Base-by-base conservation (phyloP, 2,797 vertebrate species). In the Vireo griseus region DNA sequence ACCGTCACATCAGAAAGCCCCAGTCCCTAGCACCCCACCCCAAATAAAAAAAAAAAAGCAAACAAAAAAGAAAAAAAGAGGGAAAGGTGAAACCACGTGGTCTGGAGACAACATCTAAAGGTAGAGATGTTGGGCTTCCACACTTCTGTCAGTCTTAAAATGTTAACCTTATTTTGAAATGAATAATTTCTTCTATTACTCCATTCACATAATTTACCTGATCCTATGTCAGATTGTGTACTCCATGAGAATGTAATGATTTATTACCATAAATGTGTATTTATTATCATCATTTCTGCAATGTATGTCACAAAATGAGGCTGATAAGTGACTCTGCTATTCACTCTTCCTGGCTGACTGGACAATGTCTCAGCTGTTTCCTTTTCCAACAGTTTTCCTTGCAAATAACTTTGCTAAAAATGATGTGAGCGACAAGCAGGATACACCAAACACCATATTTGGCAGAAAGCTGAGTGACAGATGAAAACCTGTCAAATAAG, bases 341-440 rank as follows among this genome's bases (percentile, higher is more conserved):
- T 22, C 52, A 16, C 40, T 83, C 55, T 44, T 84, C n/a, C 50
- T 91, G 47, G 29, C 51, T 92, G 37, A 39, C 39, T 47, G 26
- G 35, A 95, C 74, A 92, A 54, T 61, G 45, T 37, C 13, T 79
- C 69, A 84, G 57, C 26, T 68, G 59, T 94, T 95, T 93, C 75
- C 44, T 90, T 90, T 92, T 89, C 91, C 79, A 88, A 59, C 65
- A 40, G 51, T 61, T 72, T 59, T 77, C 25, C 86, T 74, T 73
- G 42, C 35, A 86, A 95, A 88, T 86, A 83, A 71, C 63, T 96
- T 66, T 74, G 78, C 75, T 81, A 91, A 94, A 94, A 90, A 71
- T 72, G 52, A 62, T 91, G 45, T 58, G 89, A 94, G 58, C 0
- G 2, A 91, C 72, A 88, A 95, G 55, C 79, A 96, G 91, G 75